Evolutionary conservation across 1,140 invertebrate genomes (phyloP).

Genomic region (Drosophila pruinosa): DNA sequence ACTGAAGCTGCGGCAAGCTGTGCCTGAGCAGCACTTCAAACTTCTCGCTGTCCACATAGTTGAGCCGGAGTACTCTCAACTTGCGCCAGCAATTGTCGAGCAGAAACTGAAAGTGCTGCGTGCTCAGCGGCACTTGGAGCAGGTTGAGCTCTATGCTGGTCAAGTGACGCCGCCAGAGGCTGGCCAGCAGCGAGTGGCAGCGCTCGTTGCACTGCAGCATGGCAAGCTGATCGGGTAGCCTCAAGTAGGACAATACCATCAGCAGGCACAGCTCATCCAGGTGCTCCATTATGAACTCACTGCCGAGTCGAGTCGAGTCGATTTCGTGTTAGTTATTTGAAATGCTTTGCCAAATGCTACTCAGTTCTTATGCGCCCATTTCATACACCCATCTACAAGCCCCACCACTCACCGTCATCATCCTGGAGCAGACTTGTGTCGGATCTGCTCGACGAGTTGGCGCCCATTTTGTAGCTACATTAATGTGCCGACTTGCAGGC

Average conservation of each 20-base stretch:
- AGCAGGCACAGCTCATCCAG: conserved; percentile 60
- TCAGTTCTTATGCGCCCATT: conserved; percentile 9
- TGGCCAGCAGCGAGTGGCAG: conserved; percentile 45
- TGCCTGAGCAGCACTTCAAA: conserved; percentile 37
- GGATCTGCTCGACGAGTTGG: conserved; percentile 79
- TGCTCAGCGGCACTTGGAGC: conserved; percentile 38
- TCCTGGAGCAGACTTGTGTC: conserved; percentile 77
- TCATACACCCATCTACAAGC: neutral
- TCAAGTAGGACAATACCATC: conserved; percentile 41
- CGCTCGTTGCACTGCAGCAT: conserved; percentile 50
- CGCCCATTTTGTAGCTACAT: conserved; percentile 77
- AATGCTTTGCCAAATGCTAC: conserved; percentile 22
- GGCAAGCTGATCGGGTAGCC: conserved; percentile 49
- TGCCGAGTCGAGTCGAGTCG: neutral
- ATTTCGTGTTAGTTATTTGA: neutral
- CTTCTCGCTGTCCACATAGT: conserved; percentile 40
- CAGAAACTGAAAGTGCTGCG: conserved; percentile 39
- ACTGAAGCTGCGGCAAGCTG: conserved; percentile 48
- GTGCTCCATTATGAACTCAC: conserved; percentile 46
- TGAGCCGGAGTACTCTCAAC: conserved; percentile 23
- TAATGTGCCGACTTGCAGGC: conserved; percentile 34
- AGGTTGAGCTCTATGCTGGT: conserved; percentile 49
- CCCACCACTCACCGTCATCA: conserved; percentile 80
- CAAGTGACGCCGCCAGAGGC: conserved; percentile 53
- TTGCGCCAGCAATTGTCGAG: conserved; percentile 2